Conservation (phyloP, 1,140 invertebrate genomes). For the Stegodyphus mimosarum region DNA sequence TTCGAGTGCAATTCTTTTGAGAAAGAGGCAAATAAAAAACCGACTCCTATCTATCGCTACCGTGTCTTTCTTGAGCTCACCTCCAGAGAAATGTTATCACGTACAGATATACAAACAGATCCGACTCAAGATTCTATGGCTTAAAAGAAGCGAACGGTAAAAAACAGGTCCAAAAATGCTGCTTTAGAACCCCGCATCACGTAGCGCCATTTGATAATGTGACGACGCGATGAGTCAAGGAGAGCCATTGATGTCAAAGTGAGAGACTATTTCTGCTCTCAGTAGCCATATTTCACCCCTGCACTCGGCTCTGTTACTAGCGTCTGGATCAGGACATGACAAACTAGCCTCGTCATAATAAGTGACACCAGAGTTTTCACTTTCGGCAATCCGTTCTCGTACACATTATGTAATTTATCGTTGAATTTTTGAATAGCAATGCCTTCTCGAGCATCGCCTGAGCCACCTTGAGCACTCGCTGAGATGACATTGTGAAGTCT, state of each 20-base stretch:
- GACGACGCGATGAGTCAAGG: slow-evolving; percentile 4
- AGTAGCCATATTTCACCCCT: slow-evolving; percentile 17
- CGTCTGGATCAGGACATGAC: slow-evolving; percentile 1
- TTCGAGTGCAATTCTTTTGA: no score
- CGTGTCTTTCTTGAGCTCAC: no score
- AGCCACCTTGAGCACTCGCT: not conserved
- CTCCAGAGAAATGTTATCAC: no score
- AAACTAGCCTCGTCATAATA: slow-evolving; percentile 16
- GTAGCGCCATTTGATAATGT: slow-evolving; percentile 6
- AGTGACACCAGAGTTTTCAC: slow-evolving; percentile 30
- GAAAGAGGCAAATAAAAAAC: no score
- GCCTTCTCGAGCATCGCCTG: not conserved
- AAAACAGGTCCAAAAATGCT: not conserved
- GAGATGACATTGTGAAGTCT: no score
- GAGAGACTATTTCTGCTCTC: slow-evolving; percentile 17
- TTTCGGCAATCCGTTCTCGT: not conserved
- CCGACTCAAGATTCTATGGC: not conserved
- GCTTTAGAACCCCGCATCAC: slow-evolving; percentile 1
- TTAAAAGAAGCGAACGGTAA: no score
- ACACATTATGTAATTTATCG: slow-evolving; percentile 27
- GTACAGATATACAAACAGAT: slow-evolving; percentile 18
- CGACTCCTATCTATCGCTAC: no score
- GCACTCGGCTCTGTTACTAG: not conserved
- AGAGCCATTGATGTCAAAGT: slow-evolving; percentile 36
- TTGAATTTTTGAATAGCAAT: slow-evolving; percentile 11